A percentile compares a stretch with the other conserved stretches of the same genome.
Evolutionary conservation across 64 coral and sea anemone genomes (phyloP).

Genomic region (Porites lutea): DNA sequence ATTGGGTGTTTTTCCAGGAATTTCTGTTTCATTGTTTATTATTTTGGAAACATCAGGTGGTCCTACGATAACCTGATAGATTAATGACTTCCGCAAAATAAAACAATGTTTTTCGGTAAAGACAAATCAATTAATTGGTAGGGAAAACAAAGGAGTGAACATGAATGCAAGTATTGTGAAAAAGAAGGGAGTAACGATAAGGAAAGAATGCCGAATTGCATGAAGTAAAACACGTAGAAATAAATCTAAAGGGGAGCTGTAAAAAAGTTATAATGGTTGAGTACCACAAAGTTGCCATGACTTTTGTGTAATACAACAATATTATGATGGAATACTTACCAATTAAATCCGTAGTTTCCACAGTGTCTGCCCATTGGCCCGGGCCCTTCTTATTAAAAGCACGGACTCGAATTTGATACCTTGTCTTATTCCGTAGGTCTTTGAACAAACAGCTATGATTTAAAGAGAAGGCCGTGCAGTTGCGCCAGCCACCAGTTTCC

Average conservation of each 20-base stretch:
- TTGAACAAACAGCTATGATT: neutral
- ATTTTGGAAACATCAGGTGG: neutral
- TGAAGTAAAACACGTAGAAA: too few relatives aligned
- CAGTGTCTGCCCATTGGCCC: neutral
- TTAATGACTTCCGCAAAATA: neutral
- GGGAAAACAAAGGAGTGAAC: too few relatives aligned
- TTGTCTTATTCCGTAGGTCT: neutral
- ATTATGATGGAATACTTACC: neutral
- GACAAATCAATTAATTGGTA: too few relatives aligned
- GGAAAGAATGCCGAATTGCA: too few relatives aligned
- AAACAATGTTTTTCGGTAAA: too few relatives aligned
- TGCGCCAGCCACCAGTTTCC: neutral
- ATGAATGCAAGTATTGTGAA: too few relatives aligned
- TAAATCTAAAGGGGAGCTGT: too few relatives aligned
- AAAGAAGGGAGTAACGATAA: too few relatives aligned
- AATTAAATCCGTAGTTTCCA: neutral
- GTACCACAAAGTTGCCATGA: too few relatives aligned
- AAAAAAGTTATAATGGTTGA: too few relatives aligned
- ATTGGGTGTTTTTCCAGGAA: neutral
- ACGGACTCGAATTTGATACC: neutral
- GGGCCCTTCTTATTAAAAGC: neutral
- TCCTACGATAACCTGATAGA: neutral
- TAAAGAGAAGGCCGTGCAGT: neutral
- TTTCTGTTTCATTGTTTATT: neutral
- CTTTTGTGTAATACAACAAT: too few relatives aligned